Base-by-base conservation (phyloP, 2,888 invertebrate species). In the Tetramorium bicarinatum region DNA sequence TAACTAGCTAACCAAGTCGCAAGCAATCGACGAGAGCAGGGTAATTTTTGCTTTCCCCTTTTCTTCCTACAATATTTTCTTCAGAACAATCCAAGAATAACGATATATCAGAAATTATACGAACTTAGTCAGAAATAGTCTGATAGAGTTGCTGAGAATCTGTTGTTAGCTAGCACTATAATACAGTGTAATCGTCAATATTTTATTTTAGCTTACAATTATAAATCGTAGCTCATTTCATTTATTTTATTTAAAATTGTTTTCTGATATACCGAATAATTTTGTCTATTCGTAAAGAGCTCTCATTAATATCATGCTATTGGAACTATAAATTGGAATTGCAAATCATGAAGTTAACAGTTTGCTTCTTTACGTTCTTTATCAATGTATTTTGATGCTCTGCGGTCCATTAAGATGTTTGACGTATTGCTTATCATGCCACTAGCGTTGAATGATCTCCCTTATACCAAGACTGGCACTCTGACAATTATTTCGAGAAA, bases 21-120 rank as follows among this genome's bases (percentile, higher is more conserved):
- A 71, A 79, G 47, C 47, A 71, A 77, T 71, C 79, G 71, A 71
- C 34, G 38, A 80, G 2, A 80, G 79, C 71, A 49, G 71, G 79
- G 71, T 71, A 80, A 80, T 80, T 80, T 71, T 71, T 71, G 47
- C 59, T 61, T 80, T 21, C 25, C 56, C 59, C 47, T 49, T 71
- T 71, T 80, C 56, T 71, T 64, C 21, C 71, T 71, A 61, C 44
- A 44, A 74, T 25, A 79, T 8, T 52, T 38, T 59, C 11, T 79
- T 52, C 21, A 18, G n/a, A 71, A 9, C 6, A 71, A 66, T 41
- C 21, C 41, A 52, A 67, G 15, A 77, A n/a, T 54, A 44, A 54
- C 9, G 11, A 25, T 4, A 75, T 6, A 21, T 38, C n/a, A 8
- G 15, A 75, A 61, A 47, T 13, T 62, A 21, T 49, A 49, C 3